phyloP scores from a whole-genome alignment of 2,113 vertebrate species.

The Poeciliopsis turrubarensis region DNA sequence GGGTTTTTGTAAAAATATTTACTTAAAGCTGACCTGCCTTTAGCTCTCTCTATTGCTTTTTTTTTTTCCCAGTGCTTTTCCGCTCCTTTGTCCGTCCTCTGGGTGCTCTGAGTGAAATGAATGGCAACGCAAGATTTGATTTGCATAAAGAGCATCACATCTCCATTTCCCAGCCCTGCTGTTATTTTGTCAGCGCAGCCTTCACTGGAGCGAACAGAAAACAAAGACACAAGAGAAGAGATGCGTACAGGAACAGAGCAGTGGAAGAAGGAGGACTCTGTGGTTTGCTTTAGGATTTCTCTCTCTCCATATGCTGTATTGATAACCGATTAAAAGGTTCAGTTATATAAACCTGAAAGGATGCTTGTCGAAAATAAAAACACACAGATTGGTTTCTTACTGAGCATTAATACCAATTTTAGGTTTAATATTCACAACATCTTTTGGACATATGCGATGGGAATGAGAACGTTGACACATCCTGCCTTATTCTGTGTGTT shows the following conservation, averaged over 20 bases:
- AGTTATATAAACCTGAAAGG: slow-evolving; percentile 50
- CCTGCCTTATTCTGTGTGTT: not conserved
- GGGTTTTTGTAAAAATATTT: slow-evolving; percentile 46
- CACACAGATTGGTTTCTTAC: not conserved
- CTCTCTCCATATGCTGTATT: slow-evolving; percentile 51
- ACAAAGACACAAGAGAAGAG: slow-evolving; percentile 9
- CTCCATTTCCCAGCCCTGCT: slow-evolving; percentile 67
- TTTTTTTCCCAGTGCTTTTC: slow-evolving; percentile 8
- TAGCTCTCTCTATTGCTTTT: slow-evolving; percentile 40
- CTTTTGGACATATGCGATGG: not conserved
- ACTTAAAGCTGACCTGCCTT: slow-evolving; percentile 42
- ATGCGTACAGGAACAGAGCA: slow-evolving; percentile 8
- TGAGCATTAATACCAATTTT: not conserved
- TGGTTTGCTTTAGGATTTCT: slow-evolving; percentile 2
- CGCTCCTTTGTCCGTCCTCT: slow-evolving; percentile 25
- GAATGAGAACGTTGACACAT: not conserved
- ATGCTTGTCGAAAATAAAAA: slow-evolving; percentile 27
- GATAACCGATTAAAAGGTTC: slow-evolving; percentile 26
- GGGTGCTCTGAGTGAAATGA: slow-evolving; percentile 54
- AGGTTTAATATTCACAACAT: not conserved
- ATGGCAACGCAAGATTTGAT: slow-evolving; percentile 62
- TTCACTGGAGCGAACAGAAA: slow-evolving; percentile 39
- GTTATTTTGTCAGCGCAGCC: slow-evolving; percentile 50
- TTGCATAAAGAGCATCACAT: slow-evolving; percentile 67
- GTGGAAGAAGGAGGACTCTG: not conserved